Conservation (phyloP, 2,797 vertebrate species). For the Oreonectes daqikongensis region DNA sequence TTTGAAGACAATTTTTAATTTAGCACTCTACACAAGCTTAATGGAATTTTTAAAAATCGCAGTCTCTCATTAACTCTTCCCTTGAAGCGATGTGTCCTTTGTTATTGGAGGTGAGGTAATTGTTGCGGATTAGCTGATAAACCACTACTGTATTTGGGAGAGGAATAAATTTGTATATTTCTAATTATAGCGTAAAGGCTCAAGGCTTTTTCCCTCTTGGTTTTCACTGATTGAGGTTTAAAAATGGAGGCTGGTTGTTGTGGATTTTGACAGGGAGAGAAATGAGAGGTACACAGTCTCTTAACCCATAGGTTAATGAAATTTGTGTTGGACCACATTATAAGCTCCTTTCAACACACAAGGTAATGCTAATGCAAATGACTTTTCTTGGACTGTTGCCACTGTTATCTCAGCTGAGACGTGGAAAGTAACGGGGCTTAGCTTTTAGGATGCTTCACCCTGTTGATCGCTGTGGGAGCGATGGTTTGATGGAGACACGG, state of each 20-base stretch:
- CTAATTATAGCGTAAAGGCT: constrained; percentile 50
- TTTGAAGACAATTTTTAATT: constrained; percentile 9
- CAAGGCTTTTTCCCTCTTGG: neutral
- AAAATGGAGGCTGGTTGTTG: constrained; percentile 23
- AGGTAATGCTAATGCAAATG: constrained; percentile 56
- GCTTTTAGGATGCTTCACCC: constrained; percentile 18
- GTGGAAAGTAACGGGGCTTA: constrained; percentile 42
- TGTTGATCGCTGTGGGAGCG: constrained; percentile 16
- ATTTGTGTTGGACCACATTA: constrained; percentile 54
- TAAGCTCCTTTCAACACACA: constrained; percentile 47
- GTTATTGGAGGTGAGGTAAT: constrained; percentile 41
- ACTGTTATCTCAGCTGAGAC: constrained; percentile 51
- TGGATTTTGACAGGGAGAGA: constrained; percentile 53
- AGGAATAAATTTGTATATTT: constrained; percentile 42
- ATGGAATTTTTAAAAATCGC: constrained; percentile 18
- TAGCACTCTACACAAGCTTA: constrained; percentile 11
- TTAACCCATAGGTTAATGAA: constrained; percentile 63
- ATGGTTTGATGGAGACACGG: neutral
- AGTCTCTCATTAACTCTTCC: constrained; percentile 41
- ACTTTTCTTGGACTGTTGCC: constrained; percentile 48
- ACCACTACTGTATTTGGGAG: constrained; percentile 26
- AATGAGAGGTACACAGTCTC: constrained; percentile 47
- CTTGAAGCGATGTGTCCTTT: constrained; percentile 30
- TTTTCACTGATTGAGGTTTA: constrained; percentile 52
- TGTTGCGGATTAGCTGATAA: constrained; percentile 49